phyloP scores from a whole-genome alignment of 1,140 invertebrate genomes.

The Hylaeus volcanicus region DNA sequence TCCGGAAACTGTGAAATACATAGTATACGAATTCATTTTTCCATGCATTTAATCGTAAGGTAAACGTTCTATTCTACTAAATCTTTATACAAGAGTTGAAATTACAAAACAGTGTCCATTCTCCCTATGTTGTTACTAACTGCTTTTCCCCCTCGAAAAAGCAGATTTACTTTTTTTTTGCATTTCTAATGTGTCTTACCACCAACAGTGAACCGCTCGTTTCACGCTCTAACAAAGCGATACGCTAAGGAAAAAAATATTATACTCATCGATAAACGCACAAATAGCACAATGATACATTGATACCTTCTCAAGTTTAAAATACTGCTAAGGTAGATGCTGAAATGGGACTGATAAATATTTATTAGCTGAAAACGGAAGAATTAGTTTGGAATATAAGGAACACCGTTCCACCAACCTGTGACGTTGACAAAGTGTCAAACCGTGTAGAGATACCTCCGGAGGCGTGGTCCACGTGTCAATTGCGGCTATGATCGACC shows the following conservation, averaged over 20 bases:
- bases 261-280: constrained; percentile 54
- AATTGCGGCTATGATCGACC: constrained; percentile 37
- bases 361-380: constrained; percentile 54
- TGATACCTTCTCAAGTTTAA: constrained; percentile 52
- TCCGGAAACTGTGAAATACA: constrained; percentile 90
- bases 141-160: constrained; percentile 82
- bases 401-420: constrained; percentile 68
- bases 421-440: constrained; percentile 66
- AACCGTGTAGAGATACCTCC: constrained; percentile 66
- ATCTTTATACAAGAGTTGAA: constrained; percentile 24
- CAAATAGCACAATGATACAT: constrained; percentile 56
- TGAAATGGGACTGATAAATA: constrained; percentile 53
- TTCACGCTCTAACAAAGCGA: constrained; percentile 34
- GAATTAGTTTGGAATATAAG: constrained; percentile 63
- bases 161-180: constrained; percentile 70
- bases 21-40: constrained; percentile 45
- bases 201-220: constrained; percentile 39
- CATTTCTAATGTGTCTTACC: constrained; percentile 75
- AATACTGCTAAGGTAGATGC: constrained; percentile 43
- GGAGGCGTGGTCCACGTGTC: constrained; percentile 35
- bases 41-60: not conserved
- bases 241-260: constrained; percentile 55
- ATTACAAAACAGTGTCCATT: constrained; percentile 18
- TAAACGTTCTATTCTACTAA: constrained; percentile 19
- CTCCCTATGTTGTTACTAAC: constrained; percentile 63